Evolutionary conservation across 2,888 invertebrate genomes (phyloP).

Genomic region (Tetanocera ferruginea): DNA sequence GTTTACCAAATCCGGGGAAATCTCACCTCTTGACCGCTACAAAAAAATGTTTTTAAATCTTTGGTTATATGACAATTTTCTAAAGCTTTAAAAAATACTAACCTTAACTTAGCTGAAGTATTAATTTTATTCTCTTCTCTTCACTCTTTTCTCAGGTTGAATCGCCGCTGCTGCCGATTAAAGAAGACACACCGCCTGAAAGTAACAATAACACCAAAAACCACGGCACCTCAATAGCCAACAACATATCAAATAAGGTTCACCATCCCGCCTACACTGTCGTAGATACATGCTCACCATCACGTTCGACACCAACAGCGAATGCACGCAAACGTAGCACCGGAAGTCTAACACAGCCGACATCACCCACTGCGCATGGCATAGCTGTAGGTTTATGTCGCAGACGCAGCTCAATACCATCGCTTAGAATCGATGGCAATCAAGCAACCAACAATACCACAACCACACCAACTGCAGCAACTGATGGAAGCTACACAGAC

Average conservation of each 20-base stretch:
- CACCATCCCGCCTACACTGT: conserved; percentile 42
- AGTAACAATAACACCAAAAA: conserved; percentile 47
- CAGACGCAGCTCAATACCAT: conserved; percentile 56
- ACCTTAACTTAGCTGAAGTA: too few relatives aligned
- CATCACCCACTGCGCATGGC: not conserved
- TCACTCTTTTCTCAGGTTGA: conserved; percentile 59
- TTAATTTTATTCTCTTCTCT: not conserved
- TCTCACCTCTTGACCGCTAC: too few relatives aligned
- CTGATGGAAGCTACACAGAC: conserved; percentile 10
- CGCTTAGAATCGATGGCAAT: conserved; percentile 35
- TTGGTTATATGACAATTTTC: too few relatives aligned
- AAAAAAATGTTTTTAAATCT: too few relatives aligned
- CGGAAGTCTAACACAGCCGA: conserved; percentile 36
- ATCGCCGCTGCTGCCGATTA: conserved; percentile 63
- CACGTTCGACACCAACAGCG: conserved; percentile 33
- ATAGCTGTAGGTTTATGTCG: conserved; percentile 50
- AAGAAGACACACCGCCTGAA: conserved; percentile 50
- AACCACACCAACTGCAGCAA: conserved; percentile 28
- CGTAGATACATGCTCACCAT: conserved; percentile 37
- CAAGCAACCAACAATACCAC: conserved; percentile 37
- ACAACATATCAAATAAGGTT: conserved; percentile 58
- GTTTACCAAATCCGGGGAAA: too few relatives aligned
- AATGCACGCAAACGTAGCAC: conserved; percentile 46
- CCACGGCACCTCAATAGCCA: conserved; percentile 42
- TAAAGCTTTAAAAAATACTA: too few relatives aligned